Evolutionary conservation across 2,888 invertebrate genomes (phyloP).

Genomic region (Ametastegia equiseti): DNA sequence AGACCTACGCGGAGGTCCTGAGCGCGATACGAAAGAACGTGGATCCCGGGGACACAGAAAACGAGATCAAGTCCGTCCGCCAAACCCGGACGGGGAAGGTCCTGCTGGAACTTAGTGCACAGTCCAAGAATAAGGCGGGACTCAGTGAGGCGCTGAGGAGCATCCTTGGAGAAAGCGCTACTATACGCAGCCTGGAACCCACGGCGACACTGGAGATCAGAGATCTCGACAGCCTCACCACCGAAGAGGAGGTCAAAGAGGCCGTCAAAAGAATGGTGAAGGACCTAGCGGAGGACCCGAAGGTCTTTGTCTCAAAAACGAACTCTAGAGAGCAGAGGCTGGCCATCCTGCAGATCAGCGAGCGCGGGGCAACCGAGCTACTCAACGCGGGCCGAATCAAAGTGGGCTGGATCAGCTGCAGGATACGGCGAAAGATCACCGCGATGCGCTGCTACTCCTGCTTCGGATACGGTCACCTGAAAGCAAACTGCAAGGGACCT

Average conservation of each 20-base stretch:
- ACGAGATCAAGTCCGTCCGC: not conserved
- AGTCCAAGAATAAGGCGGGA: not conserved
- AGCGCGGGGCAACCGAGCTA: not conserved
- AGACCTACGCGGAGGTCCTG: slow-evolving; percentile 21
- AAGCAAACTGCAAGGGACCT: slow-evolving; percentile 21
- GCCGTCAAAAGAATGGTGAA: not conserved
- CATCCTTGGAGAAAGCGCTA: not conserved
- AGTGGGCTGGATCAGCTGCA: slow-evolving; percentile 15
- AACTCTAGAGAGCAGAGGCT: not conserved
- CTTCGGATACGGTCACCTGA: not conserved
- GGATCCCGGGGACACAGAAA: not conserved
- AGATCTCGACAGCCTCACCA: not conserved
- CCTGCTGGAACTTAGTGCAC: not conserved
- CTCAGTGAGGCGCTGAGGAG: not conserved
- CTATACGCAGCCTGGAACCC: not conserved
- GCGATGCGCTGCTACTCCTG: slow-evolving; percentile 23
- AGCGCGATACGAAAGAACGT: not conserved
- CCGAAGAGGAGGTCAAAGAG: not conserved
- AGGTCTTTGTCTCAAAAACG: not conserved
- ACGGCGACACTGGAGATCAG: not conserved
- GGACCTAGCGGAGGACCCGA: not conserved
- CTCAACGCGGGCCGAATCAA: slow-evolving; percentile 17
- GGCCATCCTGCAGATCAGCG: not conserved
- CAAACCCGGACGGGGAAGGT: no score
- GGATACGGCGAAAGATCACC: not conserved